Conservation (phyloP, 2,888 invertebrate species). For the Papilio protenor region DNA sequence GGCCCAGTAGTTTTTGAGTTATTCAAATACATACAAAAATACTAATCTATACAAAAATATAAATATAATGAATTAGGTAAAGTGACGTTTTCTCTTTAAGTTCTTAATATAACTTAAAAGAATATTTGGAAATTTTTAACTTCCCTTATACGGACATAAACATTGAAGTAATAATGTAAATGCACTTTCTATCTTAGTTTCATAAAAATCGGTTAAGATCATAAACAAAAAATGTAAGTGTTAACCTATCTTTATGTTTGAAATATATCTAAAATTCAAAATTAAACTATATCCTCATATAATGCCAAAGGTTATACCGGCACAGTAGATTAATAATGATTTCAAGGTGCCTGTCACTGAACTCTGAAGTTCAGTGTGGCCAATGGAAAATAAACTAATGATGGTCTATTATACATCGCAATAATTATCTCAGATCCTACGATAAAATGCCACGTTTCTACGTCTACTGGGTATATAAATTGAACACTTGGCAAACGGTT, state of each 20-base stretch:
- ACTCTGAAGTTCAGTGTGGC: constrained; percentile 33
- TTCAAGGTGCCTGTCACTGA: constrained; percentile 14
- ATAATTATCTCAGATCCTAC: constrained; percentile 43
- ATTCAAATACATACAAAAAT: too few species aligned
- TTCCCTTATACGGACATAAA: too few species aligned
- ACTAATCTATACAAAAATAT: too few species aligned
- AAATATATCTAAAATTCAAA: background rate
- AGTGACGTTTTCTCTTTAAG: too few species aligned
- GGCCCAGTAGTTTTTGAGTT: too few species aligned
- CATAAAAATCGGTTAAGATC: background rate
- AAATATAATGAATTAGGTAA: too few species aligned
- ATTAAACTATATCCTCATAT: background rate
- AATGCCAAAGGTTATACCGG: background rate
- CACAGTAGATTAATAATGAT: background rate
- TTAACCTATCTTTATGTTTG: background rate
- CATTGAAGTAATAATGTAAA: background rate
- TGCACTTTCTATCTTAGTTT: background rate
- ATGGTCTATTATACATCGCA: constrained; percentile 19
- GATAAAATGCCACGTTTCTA: constrained; percentile 45
- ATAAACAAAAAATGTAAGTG: background rate
- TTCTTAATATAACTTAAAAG: too few species aligned
- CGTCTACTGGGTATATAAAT: constrained; percentile 44
- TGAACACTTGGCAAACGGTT: constrained; percentile 28
- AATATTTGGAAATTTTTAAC: too few species aligned
- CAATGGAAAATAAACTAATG: constrained; percentile 32